Evolutionary conservation across 2,113 vertebrate genomes (phyloP), one percentile per base, ranked within the genome.

Genomic region (Gnathonemus echidnorhynchus): DNA sequence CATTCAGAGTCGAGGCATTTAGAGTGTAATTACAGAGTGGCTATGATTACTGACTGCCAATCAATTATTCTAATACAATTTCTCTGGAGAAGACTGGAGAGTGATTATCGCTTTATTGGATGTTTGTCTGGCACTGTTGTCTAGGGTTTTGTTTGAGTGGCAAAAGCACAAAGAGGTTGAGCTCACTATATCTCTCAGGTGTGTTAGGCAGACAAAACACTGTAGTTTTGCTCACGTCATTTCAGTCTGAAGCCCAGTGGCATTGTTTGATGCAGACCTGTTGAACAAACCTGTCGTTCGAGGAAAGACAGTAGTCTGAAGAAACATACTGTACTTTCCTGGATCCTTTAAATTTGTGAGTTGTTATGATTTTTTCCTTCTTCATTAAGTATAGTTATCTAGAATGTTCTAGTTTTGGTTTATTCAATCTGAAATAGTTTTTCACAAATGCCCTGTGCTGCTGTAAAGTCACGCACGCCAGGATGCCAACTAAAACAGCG

Each of bases 11-110:
- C 89, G 35, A 93, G 92, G 88, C 90, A 86, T 90, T 89, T 90
- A 90, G 86, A 89, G 92, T 91, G 62, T 92, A 92, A 92, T 93
- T 92, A 91, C 91, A 91, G 91, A 49, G 88, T 87, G 90, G 84
- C 90, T 93, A 91, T 93, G 56, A 91, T 92, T 93, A 92, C 90
- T 89, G 90, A 91, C 91, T 91, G 92, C 89, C 90, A 90, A 93
- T 93, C 90, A 93, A 90, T 93, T 93, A 92, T 89, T 90, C 89
- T 87, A 88, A 90, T 90, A 91, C 52, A 70, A 90, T 88, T 84
- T 90, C 92, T 90, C 91, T 88, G 48, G 88, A 88, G 89, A 90
- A 88, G 88, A 74, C 85, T n/a, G 42, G 53, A 88, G 89, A 91
- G 91, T 90, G 91, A 92, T 93, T 91, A 92, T 88, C 48, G 27